Percentiles rank a stretch among this genome's conserved stretches.
phyloP scores from a whole-genome alignment of 1,140 invertebrate species.

The Pseudoatta argentina region DNA sequence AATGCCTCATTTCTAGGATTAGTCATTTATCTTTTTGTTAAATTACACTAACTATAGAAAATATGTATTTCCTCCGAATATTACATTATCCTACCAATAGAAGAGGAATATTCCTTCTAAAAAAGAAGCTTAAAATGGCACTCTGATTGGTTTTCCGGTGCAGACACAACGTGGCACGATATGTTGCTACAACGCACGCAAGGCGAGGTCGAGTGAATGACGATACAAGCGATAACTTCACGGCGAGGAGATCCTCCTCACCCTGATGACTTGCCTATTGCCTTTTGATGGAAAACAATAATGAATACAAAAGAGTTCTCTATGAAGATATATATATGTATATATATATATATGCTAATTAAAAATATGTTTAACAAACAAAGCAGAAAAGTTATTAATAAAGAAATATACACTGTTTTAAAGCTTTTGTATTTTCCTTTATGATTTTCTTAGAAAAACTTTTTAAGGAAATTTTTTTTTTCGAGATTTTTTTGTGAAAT shows the following conservation, averaged over 20 bases:
- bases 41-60: not conserved
- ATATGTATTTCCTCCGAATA: not conserved
- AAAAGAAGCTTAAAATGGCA: conserved; percentile 35
- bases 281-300: conserved; percentile 20
- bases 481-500: not conserved
- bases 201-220: conserved; percentile 28
- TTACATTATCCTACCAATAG: not conserved
- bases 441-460: not conserved
- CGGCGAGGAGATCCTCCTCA: not conserved
- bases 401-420: not conserved
- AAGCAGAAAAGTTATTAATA: not conserved
- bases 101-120: not conserved
- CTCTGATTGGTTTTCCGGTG: conserved; percentile 14
- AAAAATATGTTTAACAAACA: not conserved
- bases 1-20: not conserved
- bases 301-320: conserved; percentile 15
- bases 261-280: conserved; percentile 3
- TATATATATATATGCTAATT: not conserved
- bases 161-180: conserved; percentile 31
- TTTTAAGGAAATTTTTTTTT: not conserved
- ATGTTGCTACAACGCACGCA: conserved; percentile 32
- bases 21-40: conserved; percentile 5
- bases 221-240: conserved; percentile 50
- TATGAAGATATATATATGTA: not conserved
- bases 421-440: not conserved